A percentile compares a stretch with the other conserved stretches of the same genome.
phyloP scores from a whole-genome alignment of 2,888 invertebrate genomes.

The Pachydiplax longipennis region DNA sequence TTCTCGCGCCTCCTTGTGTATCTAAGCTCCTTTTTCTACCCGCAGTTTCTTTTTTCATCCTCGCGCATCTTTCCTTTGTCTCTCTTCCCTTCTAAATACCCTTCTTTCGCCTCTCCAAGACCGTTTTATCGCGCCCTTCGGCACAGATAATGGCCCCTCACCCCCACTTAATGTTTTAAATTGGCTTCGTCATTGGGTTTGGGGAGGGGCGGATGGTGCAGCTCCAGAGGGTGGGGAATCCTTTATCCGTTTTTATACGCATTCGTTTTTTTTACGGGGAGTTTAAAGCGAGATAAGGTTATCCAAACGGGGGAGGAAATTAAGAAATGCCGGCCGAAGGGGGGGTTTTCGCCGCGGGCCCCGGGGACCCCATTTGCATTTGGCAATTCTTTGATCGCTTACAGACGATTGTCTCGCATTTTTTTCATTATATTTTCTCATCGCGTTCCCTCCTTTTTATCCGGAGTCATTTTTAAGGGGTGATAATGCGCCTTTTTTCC shows the following conservation, averaged over 20 bases:
- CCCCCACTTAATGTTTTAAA: constrained; percentile 30
- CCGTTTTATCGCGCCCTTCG: neutral
- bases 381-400: constrained; percentile 19
- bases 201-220: neutral
- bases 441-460: neutral
- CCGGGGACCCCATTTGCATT: constrained; percentile 3
- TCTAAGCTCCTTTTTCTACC: neutral
- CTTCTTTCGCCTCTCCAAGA: neutral
- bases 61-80: neutral
- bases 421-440: constrained; percentile 29
- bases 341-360: neutral
- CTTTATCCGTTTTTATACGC: constrained; percentile 20
- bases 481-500: constrained; percentile 8
- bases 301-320: constrained; percentile 26
- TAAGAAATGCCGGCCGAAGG: constrained; percentile 14
- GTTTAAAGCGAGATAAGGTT: constrained; percentile 32
- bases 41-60: neutral
- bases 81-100: neutral
- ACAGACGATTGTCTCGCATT: constrained; percentile 1
- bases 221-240: neutral
- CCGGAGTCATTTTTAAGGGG: constrained; percentile 36
- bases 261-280: constrained; percentile 29
- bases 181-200: constrained; percentile 13
- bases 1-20: neutral
- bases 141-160: neutral